Conservation (phyloP, 2,113 vertebrate genomes). For the Muscicapa adusta region DNA sequence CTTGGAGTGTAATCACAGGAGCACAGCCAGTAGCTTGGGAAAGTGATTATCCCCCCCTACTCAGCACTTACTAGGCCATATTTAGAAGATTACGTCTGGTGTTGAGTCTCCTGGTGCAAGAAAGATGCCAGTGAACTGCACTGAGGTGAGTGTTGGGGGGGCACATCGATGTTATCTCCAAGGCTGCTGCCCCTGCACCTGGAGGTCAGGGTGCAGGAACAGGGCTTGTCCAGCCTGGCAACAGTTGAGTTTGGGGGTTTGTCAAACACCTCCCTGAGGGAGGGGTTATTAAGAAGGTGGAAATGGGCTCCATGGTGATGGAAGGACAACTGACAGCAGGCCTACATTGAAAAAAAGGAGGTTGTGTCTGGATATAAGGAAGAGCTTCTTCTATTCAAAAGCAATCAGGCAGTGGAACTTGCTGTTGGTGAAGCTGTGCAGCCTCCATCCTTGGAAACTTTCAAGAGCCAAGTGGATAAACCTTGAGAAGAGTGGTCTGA, state of each 20-base stretch:
- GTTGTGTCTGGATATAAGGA: not conserved
- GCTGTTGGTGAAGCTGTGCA: not conserved
- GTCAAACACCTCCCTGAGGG: not conserved
- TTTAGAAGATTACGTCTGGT: not conserved
- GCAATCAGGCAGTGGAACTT: not conserved
- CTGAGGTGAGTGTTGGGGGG: fast-evolving
- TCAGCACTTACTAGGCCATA: not conserved
- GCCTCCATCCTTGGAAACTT: not conserved
- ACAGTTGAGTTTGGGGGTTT: not conserved
- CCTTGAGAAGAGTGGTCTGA: not conserved
- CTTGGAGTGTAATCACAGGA: not conserved
- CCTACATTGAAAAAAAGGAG: not conserved
- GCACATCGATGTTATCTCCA: fast-evolving
- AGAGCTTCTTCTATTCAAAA: not conserved
- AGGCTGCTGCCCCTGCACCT: not conserved
- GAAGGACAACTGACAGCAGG: not conserved
- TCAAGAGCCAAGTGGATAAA: not conserved
- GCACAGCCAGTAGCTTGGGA: not conserved
- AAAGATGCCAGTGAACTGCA: not conserved
- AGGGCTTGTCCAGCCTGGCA: not conserved
- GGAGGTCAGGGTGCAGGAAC: not conserved
- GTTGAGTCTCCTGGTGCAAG: not conserved
- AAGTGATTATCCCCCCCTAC: not conserved
- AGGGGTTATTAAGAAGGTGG: not conserved
- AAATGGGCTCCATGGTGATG: not conserved